Base-by-base conservation (phyloP, 2,113 vertebrate species). In the Lathamus discolor region DNA sequence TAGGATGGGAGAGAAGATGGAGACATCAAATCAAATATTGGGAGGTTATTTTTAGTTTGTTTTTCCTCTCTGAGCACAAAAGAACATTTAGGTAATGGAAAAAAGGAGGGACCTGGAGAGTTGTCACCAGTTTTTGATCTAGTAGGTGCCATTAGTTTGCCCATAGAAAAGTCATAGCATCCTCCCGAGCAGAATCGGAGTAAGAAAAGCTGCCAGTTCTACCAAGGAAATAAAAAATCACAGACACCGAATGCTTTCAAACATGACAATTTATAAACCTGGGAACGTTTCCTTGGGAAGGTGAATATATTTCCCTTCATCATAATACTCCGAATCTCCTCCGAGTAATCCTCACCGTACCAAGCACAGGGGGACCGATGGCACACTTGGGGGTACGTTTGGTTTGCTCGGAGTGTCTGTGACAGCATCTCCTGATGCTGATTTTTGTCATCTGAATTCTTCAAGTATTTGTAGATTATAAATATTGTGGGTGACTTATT, bases 301-400 rank as follows among this genome's bases (percentile, higher is more conserved):
- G 48, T 23, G 79, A 5, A 55, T 70, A 73, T 55, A 44, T 89
- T 92, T 61, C 25, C 37, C 37, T 80, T 77, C 54, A 4, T 27
- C 28, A 9, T 9, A 37, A 2, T 39, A 2, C n/a, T 68, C 1
- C 1, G 48, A 78, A 35, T 16, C n/a, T 61, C n/a, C 54, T 79
- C 31, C 13, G 19, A 7, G 88, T 55, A 44, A 33, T 74, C 88
- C 68, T 63, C 7, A 0, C 80, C 5, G 0, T 37, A 6, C n/a
- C 31, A 8, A 27, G 24, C 1, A 0, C 5, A 10, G 7, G 28
- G 15, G 17, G 7, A 17, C 51, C 4, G 0, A 0, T 17, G 54
- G 29, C 18, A 2, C 33, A 0, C 16, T 13, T 1, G 6, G 46
- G 46, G 6, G 1, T 55, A 44, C 61, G 46, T 5, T 80, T 57